phyloP scores from a whole-genome alignment of 1,140 invertebrate genomes.

The Pectinophora gossypiella region DNA sequence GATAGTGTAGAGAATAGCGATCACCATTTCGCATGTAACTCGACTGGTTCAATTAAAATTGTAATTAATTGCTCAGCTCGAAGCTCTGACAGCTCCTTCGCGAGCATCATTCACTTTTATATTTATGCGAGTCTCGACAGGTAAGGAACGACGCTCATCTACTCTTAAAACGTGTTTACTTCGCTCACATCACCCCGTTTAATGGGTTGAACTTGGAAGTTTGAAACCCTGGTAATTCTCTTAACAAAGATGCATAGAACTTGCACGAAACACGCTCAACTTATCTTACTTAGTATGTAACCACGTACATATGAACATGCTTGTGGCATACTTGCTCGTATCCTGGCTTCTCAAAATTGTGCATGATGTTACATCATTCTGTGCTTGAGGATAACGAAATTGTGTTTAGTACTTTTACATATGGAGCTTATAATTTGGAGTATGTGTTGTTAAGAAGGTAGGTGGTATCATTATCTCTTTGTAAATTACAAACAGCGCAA shows the following conservation, averaged over 20 bases:
- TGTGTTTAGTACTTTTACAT: no score
- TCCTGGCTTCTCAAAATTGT: no score
- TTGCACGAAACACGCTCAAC: constrained; percentile 17
- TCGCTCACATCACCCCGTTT: constrained; percentile 7
- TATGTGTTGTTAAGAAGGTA: no score
- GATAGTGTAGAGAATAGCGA: constrained; percentile 11
- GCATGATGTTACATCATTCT: no score
- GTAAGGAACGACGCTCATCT: constrained; percentile 41
- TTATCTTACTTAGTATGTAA: constrained; percentile 17
- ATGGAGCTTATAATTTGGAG: no score
- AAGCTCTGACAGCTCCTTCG: constrained; percentile 49
- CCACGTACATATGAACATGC: no score
- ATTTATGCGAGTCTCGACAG: constrained; percentile 62
- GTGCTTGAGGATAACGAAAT: no score
- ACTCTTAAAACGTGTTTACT: constrained; percentile 24
- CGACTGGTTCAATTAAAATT: constrained; percentile 66
- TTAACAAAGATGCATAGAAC: constrained; percentile 10
- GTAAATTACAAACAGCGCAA: no score
- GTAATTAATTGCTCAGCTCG: constrained; percentile 62
- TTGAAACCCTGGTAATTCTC: not conserved
- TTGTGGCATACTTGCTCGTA: no score
- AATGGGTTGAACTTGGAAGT: not conserved
- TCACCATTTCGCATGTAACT: constrained; percentile 35
- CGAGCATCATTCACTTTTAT: constrained; percentile 64
- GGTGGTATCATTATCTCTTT: no score